Evolutionary conservation across 2,888 invertebrate species (phyloP), one percentile per base, ranked within the genome.

Genomic region (Drosophila prostipennis): DNA sequence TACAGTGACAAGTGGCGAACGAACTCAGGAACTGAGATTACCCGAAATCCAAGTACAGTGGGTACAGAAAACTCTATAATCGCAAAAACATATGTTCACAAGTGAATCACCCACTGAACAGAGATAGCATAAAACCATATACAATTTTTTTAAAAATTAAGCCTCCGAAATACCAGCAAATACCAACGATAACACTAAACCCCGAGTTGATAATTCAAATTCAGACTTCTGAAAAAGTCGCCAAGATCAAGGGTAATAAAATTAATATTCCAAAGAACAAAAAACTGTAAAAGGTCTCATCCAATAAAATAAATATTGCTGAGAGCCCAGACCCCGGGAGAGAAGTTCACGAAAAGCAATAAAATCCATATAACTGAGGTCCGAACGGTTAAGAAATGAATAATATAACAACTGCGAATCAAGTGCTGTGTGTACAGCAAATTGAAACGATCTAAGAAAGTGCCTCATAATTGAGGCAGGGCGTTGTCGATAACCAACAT

Each of bases 401-500:
- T 56, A 39, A 56, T 19, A 10, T 40, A 23, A 56, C 48, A 4
- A 8, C 16, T 16, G 48, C 34, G 34, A 48, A 48, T 48, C 48
- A 13, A 58, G 39, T 58, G 29, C 57, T 14, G 57, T 10, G 57
- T 10, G 8, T 23, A 40, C 55, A 29, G 29, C 37, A 54, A 57
- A 57, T 54, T 57, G 39, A 58, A 32, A 29, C 39, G 36, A 29
- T 37, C 29, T 32, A 45, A 39, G 14, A 46, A 46, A 46, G 23
- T 10, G 60, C 19, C 29, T 29, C 61, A 40, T 55, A 63, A 63
- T 63, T 63, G 63, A 63, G 63, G 11, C 63, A 23, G 61, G 61
- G 61, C 61, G 61, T 61, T 61, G 61, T 34, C 63, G 48, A 63
- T 63, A 63, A 63, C 61, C 61, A 63, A 48, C 63, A 63, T 63